phyloP scores from a whole-genome alignment of 1,140 invertebrate species.

The Oscheius sp. region DNA sequence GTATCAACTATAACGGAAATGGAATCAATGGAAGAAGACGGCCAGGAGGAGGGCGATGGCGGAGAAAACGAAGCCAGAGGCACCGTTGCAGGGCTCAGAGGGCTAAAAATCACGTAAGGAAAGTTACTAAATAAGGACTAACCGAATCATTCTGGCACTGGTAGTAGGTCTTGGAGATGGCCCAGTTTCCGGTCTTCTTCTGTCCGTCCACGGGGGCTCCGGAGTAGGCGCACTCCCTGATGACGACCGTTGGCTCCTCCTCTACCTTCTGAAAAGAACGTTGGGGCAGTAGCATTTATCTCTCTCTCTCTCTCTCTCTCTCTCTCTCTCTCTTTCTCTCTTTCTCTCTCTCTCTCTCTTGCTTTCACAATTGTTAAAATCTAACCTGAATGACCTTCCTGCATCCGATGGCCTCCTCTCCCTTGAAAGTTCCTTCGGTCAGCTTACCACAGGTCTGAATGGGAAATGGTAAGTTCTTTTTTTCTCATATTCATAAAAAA shows the following conservation, averaged over 20 bases:
- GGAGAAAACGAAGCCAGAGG: neutral
- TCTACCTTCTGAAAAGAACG: constrained; percentile 32
- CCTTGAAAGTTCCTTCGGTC: constrained; percentile 22
- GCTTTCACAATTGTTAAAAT: too few species aligned
- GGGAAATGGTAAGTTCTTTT: neutral
- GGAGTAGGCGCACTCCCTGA: constrained; percentile 46
- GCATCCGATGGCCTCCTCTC: constrained; percentile 34
- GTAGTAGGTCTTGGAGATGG: constrained; percentile 38
- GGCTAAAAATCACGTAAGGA: neutral
- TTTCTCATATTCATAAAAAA: neutral
- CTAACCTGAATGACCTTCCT: constrained; percentile 40
- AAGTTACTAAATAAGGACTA: neutral
- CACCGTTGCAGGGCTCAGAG: constrained; percentile 14
- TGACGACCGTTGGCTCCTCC: constrained; percentile 27
- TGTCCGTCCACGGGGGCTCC: constrained; percentile 36
- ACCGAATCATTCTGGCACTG: constrained; percentile 41
- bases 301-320: neutral
- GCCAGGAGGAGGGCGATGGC: neutral
- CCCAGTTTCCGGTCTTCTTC: constrained; percentile 48
- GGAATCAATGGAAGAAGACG: neutral
- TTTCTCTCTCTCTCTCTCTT: neutral
- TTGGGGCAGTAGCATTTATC: too few species aligned
- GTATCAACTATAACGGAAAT: neutral
- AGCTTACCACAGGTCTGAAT: constrained; percentile 19
- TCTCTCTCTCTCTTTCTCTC: neutral